Percentiles rank a stretch among this genome's conserved stretches.
Evolutionary conservation across 2,797 vertebrate species (phyloP).

Genomic region (Xenopus petersii): DNA sequence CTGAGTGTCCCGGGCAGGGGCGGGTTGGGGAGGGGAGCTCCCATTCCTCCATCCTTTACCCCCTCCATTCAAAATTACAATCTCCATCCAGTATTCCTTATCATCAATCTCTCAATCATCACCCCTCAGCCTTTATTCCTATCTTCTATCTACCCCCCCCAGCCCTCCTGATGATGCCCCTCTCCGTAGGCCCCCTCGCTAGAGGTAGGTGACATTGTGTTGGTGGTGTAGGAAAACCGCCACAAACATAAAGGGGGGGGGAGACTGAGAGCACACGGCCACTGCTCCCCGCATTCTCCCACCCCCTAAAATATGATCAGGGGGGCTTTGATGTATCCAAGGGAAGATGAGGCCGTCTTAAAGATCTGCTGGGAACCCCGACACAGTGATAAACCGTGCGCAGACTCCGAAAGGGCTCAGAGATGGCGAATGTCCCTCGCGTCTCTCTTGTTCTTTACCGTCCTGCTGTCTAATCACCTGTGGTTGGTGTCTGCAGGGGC

Average conservation of each 20-base stretch:
- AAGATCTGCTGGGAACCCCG: slow-evolving; percentile 69
- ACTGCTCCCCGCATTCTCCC: slow-evolving; percentile 49
- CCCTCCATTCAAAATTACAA: background rate
- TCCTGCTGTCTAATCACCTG: slow-evolving; percentile 76
- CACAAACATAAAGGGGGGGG: slow-evolving; percentile 41
- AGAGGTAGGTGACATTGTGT: slow-evolving; percentile 61
- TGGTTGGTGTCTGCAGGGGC: slow-evolving; percentile 72
- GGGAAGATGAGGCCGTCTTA: slow-evolving; percentile 70
- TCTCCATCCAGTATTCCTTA: slow-evolving; percentile 50
- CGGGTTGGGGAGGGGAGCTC: slow-evolving; percentile 51
- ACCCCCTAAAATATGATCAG: slow-evolving; percentile 76
- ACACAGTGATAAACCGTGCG: slow-evolving; percentile 69
- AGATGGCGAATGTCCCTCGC: slow-evolving; percentile 78
- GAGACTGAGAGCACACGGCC: slow-evolving; percentile 23
- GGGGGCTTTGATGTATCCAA: slow-evolving; percentile 77
- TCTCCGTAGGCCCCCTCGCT: slow-evolving; percentile 51
- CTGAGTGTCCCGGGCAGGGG: slow-evolving; percentile 49
- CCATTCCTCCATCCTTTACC: slow-evolving; percentile 36
- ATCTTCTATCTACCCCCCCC: slow-evolving; percentile 27
- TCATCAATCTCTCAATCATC: slow-evolving; percentile 23
- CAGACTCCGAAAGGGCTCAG: slow-evolving; percentile 76
- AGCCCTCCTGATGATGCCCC: slow-evolving; percentile 52
- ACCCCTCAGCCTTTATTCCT: slow-evolving; percentile 10
- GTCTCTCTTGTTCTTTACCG: slow-evolving; percentile 75
- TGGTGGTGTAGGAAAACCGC: slow-evolving; percentile 46